These are phyloP conservation scores for Brachionus calyciflorus DNA, from an alignment of 1,140 invertebrate species.

Conservation along the genomic window DNA sequence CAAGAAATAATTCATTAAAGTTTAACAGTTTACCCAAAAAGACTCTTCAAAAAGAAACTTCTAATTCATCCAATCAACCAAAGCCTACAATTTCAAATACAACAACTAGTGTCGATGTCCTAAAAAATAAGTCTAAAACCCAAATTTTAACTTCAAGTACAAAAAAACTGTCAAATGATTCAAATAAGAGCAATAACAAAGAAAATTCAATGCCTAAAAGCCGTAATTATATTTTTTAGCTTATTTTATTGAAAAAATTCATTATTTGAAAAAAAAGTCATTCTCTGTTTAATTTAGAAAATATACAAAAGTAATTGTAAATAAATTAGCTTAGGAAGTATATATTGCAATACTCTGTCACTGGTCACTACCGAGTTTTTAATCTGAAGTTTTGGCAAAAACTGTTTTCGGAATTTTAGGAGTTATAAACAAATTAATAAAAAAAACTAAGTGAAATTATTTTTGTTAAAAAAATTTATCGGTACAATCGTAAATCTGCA, in stretches of 20 bases:
- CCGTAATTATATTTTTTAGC: background rate
- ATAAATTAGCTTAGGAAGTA: too few species aligned
- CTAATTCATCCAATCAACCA: background rate
- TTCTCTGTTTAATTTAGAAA: too few species aligned
- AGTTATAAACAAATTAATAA: too few species aligned
- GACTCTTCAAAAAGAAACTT: background rate
- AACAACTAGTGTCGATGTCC: background rate
- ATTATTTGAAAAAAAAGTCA: too few species aligned
- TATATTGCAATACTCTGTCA: too few species aligned
- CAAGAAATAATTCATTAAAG: background rate
- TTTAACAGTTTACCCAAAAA: background rate
- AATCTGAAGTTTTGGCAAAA: too few species aligned
- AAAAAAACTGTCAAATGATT: background rate
- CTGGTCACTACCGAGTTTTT: too few species aligned
- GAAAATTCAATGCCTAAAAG: slow-evolving; percentile 36
- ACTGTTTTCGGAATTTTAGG: too few species aligned
- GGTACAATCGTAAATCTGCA: too few species aligned
- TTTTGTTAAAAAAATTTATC: too few species aligned
- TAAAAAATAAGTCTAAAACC: background rate
- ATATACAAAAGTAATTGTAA: too few species aligned
- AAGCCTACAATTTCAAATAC: background rate
- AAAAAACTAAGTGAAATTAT: too few species aligned
- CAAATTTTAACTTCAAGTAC: background rate
- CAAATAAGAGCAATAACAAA: slow-evolving; percentile 21
- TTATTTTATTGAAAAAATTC: background rate